Conservation (phyloP, 2,888 invertebrate species). For the Stenurella melanura region DNA sequence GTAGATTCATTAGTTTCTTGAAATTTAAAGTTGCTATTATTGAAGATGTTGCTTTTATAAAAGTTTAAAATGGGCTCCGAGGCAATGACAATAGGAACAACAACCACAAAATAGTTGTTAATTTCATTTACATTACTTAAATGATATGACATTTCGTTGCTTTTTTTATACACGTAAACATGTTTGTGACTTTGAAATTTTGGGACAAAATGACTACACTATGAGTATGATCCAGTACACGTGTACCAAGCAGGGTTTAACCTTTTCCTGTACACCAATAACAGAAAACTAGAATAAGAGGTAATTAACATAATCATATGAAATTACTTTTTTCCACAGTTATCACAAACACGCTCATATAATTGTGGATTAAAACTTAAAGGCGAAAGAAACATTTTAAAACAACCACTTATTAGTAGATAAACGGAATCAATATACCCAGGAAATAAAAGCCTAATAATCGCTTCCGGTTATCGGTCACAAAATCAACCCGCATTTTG, state of each 20-base stretch:
- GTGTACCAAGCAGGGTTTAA: neutral
- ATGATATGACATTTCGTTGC: no score
- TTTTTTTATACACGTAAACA: no score
- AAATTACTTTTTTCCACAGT: conserved; percentile 9
- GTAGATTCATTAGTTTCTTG: no score
- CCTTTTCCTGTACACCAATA: neutral
- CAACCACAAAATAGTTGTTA: no score
- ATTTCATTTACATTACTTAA: no score
- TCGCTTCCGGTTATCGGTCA: conserved; percentile 41
- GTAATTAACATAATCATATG: conserved; percentile 8
- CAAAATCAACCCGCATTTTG: conserved; percentile 45
- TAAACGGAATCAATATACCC: conserved; percentile 26
- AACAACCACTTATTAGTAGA: conserved; percentile 17
- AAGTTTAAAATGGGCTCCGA: no score
- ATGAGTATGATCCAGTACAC: neutral
- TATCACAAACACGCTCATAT: conserved; percentile 4
- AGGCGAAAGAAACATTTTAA: conserved; percentile 16
- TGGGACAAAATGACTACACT: no score
- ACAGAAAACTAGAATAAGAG: neutral
- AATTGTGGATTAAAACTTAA: conserved; percentile 22
- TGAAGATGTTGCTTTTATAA: no score
- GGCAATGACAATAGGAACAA: no score
- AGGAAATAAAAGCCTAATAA: conserved; percentile 42
- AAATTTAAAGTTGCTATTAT: no score
- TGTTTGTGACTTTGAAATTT: no score